Percentiles rank a stretch among this genome's conserved stretches.
Evolutionary conservation across 2,113 vertebrate genomes (phyloP).

Genomic region (Ivindomyrus marchei): DNA sequence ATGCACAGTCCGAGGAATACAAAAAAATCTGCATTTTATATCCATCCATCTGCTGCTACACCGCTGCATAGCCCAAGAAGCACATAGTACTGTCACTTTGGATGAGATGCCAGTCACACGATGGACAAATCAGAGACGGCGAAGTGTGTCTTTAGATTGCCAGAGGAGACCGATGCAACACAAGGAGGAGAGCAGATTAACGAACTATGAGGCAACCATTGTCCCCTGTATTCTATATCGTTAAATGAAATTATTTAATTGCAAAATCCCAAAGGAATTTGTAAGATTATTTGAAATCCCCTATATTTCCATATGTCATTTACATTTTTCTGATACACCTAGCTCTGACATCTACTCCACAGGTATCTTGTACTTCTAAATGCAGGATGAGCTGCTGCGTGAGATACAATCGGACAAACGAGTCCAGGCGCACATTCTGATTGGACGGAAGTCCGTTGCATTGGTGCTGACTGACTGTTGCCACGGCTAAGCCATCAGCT

Average conservation of each 20-base stretch:
- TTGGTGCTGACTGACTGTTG: not conserved
- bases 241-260: not conserved
- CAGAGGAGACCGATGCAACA: not conserved
- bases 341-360: not conserved
- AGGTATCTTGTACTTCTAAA: not conserved
- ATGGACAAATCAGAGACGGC: not conserved
- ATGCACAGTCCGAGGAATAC: not conserved
- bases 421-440: not conserved
- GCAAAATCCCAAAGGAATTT: not conserved
- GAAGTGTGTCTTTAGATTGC: not conserved
- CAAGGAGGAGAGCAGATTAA: not conserved
- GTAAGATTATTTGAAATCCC: not conserved
- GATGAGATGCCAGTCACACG: not conserved
- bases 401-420: not conserved
- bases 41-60: not conserved
- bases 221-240: not conserved
- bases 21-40: not conserved
- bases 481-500: not conserved
- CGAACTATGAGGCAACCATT: not conserved
- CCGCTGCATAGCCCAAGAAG: not conserved
- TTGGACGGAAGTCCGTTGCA: not conserved
- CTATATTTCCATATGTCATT: not conserved
- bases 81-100: not conserved
- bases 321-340: not conserved
- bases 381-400: not conserved